phyloP scores from a whole-genome alignment of 2,888 invertebrate species.

The Pecten maximus region DNA sequence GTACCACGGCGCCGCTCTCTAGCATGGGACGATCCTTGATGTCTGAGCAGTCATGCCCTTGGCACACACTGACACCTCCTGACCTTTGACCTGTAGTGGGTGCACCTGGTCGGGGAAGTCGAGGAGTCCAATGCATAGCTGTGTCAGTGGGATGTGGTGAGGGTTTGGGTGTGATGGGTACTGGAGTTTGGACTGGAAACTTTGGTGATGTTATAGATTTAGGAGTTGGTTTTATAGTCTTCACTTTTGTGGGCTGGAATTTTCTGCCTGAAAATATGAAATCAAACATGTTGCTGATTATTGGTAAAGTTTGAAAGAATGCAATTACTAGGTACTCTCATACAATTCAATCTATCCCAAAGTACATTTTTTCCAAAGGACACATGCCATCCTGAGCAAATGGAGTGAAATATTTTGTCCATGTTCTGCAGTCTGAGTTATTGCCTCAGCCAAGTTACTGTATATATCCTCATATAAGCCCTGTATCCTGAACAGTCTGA shows the following conservation, averaged over 20 bases:
- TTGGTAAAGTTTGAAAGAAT: no score
- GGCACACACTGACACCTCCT: constrained; percentile 67
- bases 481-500: no score
- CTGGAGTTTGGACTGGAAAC: neutral
- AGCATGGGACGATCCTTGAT: constrained; percentile 73
- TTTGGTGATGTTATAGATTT: constrained; percentile 14
- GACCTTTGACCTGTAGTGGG: constrained; percentile 55
- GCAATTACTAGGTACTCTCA: no score
- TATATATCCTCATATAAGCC: no score
- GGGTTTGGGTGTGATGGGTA: neutral
- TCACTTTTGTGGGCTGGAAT: neutral
- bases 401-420: no score
- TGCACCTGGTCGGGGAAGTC: neutral
- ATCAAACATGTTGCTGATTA: neutral
- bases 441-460: no score
- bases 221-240: neutral
- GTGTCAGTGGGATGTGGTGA: neutral
- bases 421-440: no score
- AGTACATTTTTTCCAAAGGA: no score
- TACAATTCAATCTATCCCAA: no score
- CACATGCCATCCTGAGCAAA: no score
- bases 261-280: neutral
- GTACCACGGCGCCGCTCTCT: constrained; percentile 76
- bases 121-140: neutral
- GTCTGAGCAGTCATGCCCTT: constrained; percentile 69